Conservation (phyloP, 2,113 vertebrate species). For the Puma concolor region DNA sequence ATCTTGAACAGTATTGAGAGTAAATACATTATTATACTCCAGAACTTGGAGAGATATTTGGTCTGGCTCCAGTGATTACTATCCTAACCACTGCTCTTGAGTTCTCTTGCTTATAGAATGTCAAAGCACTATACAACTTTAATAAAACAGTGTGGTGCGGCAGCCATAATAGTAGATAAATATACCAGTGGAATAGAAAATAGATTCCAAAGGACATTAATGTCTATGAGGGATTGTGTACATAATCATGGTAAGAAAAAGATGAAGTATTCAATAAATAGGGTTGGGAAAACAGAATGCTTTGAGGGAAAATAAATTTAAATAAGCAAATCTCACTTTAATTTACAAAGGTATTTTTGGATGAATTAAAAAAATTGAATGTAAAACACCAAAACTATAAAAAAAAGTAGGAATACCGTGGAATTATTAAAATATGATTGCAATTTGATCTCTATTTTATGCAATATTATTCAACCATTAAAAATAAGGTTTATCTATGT, state of each 20-base stretch:
- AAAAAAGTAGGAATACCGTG: neutral
- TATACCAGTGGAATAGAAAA: slow-evolving; percentile 18
- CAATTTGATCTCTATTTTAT: neutral
- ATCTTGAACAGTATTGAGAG: neutral
- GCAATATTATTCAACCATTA: neutral
- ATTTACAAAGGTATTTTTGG: neutral
- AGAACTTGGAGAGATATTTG: neutral
- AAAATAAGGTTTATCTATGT: slow-evolving; percentile 7
- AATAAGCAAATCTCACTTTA: neutral
- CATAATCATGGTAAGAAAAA: neutral
- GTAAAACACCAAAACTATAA: neutral
- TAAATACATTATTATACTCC: slow-evolving; percentile 3
- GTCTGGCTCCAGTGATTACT: neutral
- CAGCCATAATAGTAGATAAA: neutral
- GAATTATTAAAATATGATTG: neutral
- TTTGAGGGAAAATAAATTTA: neutral
- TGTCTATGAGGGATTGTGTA: neutral
- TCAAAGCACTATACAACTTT: slow-evolving; percentile 6
- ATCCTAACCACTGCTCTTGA: neutral
- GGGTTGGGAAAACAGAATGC: neutral
- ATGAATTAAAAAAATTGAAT: neutral
- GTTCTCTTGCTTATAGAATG: neutral
- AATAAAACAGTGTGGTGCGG: neutral
- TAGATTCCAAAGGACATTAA: neutral
- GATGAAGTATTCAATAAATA: slow-evolving; percentile 6